phyloP scores from a whole-genome alignment of 64 coral and sea anemone genomes.

The Trachythela sp. region DNA sequence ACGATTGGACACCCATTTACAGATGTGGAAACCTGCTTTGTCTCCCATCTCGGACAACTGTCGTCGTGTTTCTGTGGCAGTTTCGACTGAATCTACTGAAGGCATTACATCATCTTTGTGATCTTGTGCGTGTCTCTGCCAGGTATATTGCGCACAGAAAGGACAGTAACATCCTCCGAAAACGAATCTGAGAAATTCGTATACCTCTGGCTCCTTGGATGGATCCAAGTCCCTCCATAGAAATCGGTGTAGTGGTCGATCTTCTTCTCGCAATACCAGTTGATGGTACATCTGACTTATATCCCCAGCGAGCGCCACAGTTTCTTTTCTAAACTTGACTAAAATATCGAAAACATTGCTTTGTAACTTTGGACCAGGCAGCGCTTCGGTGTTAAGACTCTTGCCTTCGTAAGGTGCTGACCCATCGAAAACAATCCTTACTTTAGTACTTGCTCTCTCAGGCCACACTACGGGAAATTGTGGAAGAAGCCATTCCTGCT shows the following conservation, averaged over 20 bases:
- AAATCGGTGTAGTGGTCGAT: conserved; percentile 60
- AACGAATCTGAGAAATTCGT: conserved; percentile 3
- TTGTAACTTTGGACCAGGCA: conserved; percentile 67
- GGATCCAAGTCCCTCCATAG: conserved; percentile 46
- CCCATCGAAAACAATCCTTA: conserved; percentile 50
- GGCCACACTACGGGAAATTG: conserved; percentile 62
- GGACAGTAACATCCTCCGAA: conserved; percentile 72
- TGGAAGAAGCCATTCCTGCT: conserved; percentile 48
- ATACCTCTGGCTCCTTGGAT: conserved; percentile 24
- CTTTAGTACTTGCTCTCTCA: conserved; percentile 54
- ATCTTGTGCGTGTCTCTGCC: too few species aligned
- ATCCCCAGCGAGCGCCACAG: conserved; percentile 41
- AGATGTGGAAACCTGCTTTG: background rate
- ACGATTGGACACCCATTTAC: too few species aligned
- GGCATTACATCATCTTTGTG: background rate
- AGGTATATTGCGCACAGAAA: conserved; percentile 66
- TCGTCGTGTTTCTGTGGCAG: background rate
- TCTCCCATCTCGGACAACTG: background rate
- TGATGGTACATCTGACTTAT: conserved; percentile 81
- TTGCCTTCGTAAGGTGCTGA: conserved; percentile 56
- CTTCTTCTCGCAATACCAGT: conserved; percentile 25
- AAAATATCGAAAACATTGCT: conserved; percentile 60
- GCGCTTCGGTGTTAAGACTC: conserved; percentile 67
- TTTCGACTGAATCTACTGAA: background rate
- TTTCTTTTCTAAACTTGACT: conserved; percentile 60